A percentile compares a stretch with the other conserved stretches of the same genome.
phyloP scores from a whole-genome alignment of 2,888 invertebrate species.

The Drosophila recens region DNA sequence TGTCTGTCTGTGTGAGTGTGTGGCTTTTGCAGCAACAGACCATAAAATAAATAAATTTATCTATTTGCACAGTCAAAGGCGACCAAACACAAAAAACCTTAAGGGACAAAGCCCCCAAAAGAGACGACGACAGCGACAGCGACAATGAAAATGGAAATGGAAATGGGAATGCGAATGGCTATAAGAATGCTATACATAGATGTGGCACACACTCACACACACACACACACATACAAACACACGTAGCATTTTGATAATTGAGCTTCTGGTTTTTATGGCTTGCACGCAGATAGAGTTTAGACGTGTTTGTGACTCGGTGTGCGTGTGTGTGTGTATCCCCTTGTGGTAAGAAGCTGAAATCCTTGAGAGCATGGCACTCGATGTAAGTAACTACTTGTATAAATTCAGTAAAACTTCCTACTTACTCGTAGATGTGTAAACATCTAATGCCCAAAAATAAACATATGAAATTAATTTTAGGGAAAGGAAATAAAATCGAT shows the following conservation, averaged over 20 bases:
- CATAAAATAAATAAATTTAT: conserved; percentile 80
- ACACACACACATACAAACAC: conserved; percentile 36
- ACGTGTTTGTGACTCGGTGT: conserved; percentile 14
- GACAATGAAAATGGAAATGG: conserved; percentile 23
- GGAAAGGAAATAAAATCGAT: conserved; percentile 6
- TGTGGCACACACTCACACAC: conserved; percentile 19
- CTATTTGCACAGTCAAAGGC: conserved; percentile 79
- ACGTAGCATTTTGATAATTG: conserved; percentile 79
- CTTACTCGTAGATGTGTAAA: conserved; percentile 6
- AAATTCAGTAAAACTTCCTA: conserved; percentile 40
- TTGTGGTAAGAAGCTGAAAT: conserved; percentile 31
- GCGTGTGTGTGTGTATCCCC: conserved; percentile 14
- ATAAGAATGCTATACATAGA: conserved; percentile 42
- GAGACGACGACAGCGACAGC: conserved; percentile 33
- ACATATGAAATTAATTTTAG: conserved; percentile 5
- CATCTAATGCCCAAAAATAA: conserved; percentile 15
- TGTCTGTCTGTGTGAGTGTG: conserved; percentile 20
- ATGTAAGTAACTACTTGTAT: conserved; percentile 53
- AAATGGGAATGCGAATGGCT: conserved; percentile 34
- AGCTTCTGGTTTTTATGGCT: conserved; percentile 78
- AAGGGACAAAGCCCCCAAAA: conserved; percentile 60
- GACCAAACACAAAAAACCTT: conserved; percentile 57
- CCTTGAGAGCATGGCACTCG: conserved; percentile 40
- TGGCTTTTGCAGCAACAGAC: conserved; percentile 55
- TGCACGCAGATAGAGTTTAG: conserved; percentile 65